phyloP scores from a whole-genome alignment of 2,888 invertebrate genomes.

The Hirudinaria manillensis region DNA sequence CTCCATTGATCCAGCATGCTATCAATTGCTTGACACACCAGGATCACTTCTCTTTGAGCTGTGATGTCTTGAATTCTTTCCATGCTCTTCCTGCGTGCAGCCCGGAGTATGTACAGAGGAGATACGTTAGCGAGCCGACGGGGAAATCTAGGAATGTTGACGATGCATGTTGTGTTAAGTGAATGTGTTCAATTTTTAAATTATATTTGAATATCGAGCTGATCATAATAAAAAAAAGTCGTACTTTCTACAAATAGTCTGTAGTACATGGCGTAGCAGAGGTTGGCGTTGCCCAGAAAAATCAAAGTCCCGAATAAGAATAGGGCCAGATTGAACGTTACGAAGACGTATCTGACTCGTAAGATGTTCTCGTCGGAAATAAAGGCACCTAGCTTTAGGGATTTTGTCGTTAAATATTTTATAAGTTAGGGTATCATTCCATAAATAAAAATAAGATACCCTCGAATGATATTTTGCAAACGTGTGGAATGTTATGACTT shows the following conservation, averaged over 20 bases:
- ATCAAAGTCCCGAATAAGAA: background rate
- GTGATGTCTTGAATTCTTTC: background rate
- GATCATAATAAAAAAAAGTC: background rate
- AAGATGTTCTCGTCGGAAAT: background rate
- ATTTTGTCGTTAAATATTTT: background rate
- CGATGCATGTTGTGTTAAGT: background rate
- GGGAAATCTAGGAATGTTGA: constrained; percentile 10
- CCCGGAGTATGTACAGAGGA: constrained; percentile 2
- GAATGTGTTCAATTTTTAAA: background rate
- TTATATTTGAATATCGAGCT: background rate
- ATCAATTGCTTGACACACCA: background rate
- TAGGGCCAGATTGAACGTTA: background rate
- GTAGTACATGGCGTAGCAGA: background rate
- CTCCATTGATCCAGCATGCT: too few relatives aligned
- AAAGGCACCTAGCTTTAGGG: background rate
- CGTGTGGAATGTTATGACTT: constrained; percentile 19
- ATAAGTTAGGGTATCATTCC: background rate
- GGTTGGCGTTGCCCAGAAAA: background rate
- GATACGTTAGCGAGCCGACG: constrained; percentile 1
- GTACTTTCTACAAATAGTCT: background rate
- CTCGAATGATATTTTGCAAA: background rate
- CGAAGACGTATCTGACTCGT: background rate
- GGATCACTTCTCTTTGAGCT: background rate
- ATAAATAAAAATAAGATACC: background rate
- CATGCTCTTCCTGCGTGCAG: constrained; percentile 6